Conservation (phyloP, 2,888 invertebrate genomes). For the Lepidocyrtoides sp. region DNA sequence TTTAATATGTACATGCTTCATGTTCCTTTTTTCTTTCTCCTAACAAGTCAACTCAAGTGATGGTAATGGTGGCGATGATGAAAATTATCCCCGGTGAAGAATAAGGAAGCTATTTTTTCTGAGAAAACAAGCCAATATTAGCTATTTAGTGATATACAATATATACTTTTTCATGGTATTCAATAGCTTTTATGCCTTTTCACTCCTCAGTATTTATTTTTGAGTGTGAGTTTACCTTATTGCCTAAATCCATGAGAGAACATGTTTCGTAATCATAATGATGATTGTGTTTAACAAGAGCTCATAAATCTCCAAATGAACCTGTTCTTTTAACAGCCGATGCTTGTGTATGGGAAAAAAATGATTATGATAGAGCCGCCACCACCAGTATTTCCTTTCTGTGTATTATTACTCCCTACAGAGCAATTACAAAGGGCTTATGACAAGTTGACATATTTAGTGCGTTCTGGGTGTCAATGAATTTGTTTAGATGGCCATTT, state of each 20-base stretch:
- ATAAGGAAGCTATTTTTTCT: constrained; percentile 49
- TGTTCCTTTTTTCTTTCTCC: constrained; percentile 18
- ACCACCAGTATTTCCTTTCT: constrained; percentile 23
- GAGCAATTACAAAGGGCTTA: constrained; percentile 66
- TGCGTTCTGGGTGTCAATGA: constrained; percentile 76
- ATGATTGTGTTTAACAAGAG: constrained; percentile 70
- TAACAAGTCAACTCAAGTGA: background rate
- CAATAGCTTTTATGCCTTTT: background rate
- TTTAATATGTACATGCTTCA: background rate
- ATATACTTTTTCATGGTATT: constrained; percentile 53
- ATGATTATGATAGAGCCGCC: background rate
- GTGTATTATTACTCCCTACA: constrained; percentile 35
- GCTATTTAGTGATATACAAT: constrained; percentile 28
- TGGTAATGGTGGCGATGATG: constrained; percentile 13
- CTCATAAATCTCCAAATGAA: constrained; percentile 70
- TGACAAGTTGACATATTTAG: constrained; percentile 78
- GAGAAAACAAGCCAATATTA: constrained; percentile 62
- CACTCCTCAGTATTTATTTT: too few species aligned
- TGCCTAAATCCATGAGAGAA: background rate
- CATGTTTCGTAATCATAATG: constrained; percentile 38
- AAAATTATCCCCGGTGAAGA: constrained; percentile 26
- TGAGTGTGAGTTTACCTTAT: background rate
- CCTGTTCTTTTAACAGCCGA: constrained; percentile 38
- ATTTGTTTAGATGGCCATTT: constrained; percentile 68
- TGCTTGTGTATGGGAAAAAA: background rate